Evolutionary conservation across 2,797 vertebrate species (phyloP).

Genomic region (Dryobates pubescens): DNA sequence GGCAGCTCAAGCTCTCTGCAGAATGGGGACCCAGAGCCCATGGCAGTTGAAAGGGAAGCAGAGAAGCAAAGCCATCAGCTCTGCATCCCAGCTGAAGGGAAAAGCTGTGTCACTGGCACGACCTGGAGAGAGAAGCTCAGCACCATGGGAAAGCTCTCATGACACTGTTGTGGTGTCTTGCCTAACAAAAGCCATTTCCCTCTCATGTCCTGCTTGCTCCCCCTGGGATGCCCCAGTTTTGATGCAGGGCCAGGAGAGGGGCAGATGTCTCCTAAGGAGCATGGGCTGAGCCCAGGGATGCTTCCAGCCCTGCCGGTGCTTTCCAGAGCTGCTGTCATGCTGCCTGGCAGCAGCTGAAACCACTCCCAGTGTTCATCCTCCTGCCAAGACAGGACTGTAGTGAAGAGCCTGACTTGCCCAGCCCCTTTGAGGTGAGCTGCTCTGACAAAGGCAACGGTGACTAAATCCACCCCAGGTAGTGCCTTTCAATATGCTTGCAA

Average conservation of each 20-base stretch:
- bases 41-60: not conserved
- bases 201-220: not conserved
- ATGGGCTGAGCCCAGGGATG: not conserved
- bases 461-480: not conserved
- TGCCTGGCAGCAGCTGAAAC: not conserved
- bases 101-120: not conserved
- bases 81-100: not conserved
- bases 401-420: not conserved
- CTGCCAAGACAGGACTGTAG: not conserved
- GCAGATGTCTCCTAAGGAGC: not conserved
- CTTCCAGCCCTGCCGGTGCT: not conserved
- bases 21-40: not conserved
- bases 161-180: fast-evolving
- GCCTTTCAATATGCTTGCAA: not conserved
- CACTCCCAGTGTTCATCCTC: not conserved
- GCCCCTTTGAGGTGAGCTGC: not conserved
- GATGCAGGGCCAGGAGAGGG: not conserved
- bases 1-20: not conserved
- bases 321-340: not conserved
- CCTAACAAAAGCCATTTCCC: not conserved
- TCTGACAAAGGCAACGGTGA: not conserved
- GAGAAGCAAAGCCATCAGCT: not conserved
- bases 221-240: not conserved
- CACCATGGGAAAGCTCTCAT: not conserved
- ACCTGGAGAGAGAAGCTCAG: not conserved